Base-by-base conservation (phyloP, 2,113 vertebrate species). In the Rhegmatorhina hoffmannsi region DNA sequence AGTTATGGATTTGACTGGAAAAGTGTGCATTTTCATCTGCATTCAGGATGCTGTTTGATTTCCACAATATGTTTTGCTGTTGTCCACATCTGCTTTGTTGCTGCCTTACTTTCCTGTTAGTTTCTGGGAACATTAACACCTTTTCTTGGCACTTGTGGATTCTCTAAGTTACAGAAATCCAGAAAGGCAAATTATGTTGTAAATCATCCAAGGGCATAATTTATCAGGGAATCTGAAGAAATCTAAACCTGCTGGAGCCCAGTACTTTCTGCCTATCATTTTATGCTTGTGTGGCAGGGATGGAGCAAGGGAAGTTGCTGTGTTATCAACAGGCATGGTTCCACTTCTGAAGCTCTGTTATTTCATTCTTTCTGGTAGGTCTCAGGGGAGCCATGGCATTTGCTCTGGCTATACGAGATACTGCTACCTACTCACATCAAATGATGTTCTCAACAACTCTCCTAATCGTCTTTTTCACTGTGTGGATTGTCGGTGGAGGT, bases 361-460 rank as follows among this genome's bases (percentile, higher is more conserved):
- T 93, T 68, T 86, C 33, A 3, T 93, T 95, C 46, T 83, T 75
- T 66, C 6, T 6, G 53, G 5, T 67, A 99, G 99, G 99, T 81
- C 98, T 99, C 76, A 98, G 99, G 19, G 99, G 99, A 84, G 99
- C 99, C 4, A 99, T 99, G 99, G 99, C 99, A 0, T 99, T 99
- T 59, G 99, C 99, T 3, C 95, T 99, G 94, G 98, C 99, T 43
- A 99, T 99, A 95, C 98, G 99, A 18, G 99, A 99, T 96, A 99
- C 99, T 0, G 99, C 99, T 38, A 99, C 99, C 23, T 99, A 99
- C 23, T 98, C 99, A 4, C 98, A 99, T 31, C 99, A 99, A 96
- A 99, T 99, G 99, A 99, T 99, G 98, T 99, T 99, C 98, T 99
- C 99, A 24, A 99, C 99, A 68, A 99, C 99, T 3, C 98, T 99